Conservation (phyloP, 2,888 invertebrate species). For the Dynastes maya region DNA sequence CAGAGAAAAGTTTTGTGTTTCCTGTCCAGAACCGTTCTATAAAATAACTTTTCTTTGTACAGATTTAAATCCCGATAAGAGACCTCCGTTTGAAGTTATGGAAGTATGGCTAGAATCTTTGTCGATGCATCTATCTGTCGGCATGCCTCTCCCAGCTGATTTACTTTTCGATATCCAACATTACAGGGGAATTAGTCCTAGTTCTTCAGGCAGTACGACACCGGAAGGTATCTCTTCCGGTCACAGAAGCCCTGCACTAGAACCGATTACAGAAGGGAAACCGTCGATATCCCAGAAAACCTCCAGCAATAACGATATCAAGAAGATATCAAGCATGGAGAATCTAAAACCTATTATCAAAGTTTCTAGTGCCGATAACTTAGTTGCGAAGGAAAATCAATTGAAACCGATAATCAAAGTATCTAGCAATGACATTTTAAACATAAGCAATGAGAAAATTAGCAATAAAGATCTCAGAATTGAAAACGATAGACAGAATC, state of each 20-base stretch:
- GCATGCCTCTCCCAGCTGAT: conserved; percentile 77
- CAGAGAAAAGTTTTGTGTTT: conserved; percentile 86
- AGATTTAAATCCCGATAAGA: conserved; percentile 91
- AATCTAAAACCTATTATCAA: conserved; percentile 62
- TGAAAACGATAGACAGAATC: conserved; percentile 1
- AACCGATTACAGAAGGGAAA: conserved; percentile 74
- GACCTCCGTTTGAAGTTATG: conserved; percentile 92
- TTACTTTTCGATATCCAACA: conserved; percentile 84
- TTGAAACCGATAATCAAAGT: conserved; percentile 62
- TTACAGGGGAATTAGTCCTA: conserved; percentile 76
- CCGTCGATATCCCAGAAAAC: conserved; percentile 55
- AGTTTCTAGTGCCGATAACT: conserved; percentile 62
- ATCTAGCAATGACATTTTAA: conserved; percentile 46
- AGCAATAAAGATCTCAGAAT: conserved; percentile 20
- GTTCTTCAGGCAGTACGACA: conserved; percentile 76
- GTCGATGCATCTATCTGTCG: conserved; percentile 80
- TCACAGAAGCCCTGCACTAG: conserved; percentile 71
- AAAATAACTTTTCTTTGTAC: conserved; percentile 92
- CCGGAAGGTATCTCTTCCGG: conserved; percentile 73
- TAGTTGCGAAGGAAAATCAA: conserved; percentile 53
- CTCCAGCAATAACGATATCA: conserved; percentile 48
- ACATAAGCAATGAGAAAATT: conserved; percentile 28
- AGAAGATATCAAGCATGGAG: conserved; percentile 58
- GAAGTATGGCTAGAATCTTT: conserved; percentile 91
- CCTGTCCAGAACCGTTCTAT: conserved; percentile 91